Conservation (phyloP, 2,797 vertebrate genomes). For the Phalanger gymnotis region DNA sequence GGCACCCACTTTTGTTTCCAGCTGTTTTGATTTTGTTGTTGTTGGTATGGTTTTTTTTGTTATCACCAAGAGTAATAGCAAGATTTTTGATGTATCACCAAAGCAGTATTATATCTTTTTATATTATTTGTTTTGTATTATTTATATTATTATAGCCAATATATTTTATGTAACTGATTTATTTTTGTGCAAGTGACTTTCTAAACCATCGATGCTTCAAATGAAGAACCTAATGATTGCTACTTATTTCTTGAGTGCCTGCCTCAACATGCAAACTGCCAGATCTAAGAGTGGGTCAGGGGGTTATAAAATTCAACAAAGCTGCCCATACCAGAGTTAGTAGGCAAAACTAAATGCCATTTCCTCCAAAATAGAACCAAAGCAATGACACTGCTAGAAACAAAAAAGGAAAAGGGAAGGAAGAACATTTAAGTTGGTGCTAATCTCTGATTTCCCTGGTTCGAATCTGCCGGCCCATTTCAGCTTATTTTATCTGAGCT, state of each 20-base stretch:
- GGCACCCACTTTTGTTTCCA: not conserved
- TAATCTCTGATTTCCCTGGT: not conserved
- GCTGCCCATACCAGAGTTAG: not conserved
- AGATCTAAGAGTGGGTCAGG: slow-evolving; percentile 30
- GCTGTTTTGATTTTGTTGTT: not conserved
- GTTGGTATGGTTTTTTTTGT: not conserved
- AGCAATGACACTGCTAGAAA: slow-evolving; percentile 34
- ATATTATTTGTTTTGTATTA: not conserved
- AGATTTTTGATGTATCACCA: not conserved
- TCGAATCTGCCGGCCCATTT: not conserved
- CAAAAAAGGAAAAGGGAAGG: not conserved
- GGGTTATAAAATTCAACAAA: slow-evolving; percentile 14
- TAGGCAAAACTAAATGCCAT: not conserved
- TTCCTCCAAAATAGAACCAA: slow-evolving; percentile 29
- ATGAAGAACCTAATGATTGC: not conserved
- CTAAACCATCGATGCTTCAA: slow-evolving; percentile 26
- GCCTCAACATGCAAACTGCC: slow-evolving; percentile 21
- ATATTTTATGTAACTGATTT: not conserved
- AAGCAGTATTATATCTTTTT: not conserved
- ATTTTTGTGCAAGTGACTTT: slow-evolving; percentile 32
- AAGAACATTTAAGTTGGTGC: not conserved
- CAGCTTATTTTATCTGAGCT: not conserved
- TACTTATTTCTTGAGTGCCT: slow-evolving; percentile 29
- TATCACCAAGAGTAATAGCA: not conserved
- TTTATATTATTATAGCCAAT: not conserved